phyloP scores from a whole-genome alignment of 2,797 vertebrate genomes.

The Hafferia zeledoni region DNA sequence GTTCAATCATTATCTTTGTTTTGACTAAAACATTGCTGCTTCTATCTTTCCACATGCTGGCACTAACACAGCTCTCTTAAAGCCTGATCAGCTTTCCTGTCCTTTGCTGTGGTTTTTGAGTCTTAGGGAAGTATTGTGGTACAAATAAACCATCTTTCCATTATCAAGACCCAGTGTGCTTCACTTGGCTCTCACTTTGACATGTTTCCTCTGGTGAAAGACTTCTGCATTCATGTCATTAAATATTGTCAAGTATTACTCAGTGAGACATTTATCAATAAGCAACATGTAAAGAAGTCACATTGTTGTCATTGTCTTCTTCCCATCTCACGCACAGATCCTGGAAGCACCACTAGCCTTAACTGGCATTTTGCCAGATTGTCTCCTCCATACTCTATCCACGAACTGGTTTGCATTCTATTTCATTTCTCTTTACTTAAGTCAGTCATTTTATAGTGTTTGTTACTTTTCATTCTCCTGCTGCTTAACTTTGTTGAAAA shows the following conservation, averaged over 20 bases:
- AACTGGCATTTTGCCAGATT: not conserved
- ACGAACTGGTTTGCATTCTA: not conserved
- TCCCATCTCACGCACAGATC: not conserved
- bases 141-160: not conserved
- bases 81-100: not conserved
- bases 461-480: not conserved
- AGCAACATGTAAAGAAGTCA: not conserved
- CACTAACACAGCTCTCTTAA: not conserved
- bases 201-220: not conserved
- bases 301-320: not conserved
- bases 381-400: not conserved
- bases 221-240: not conserved
- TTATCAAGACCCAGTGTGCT: not conserved
- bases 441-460: not conserved
- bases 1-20: not conserved
- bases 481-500: not conserved
- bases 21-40: not conserved
- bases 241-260: not conserved
- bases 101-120: not conserved
- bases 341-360: not conserved
- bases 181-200: not conserved
- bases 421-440: not conserved
- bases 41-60: not conserved
- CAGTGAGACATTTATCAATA: not conserved
- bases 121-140: not conserved